Base-by-base conservation (phyloP, 2,113 vertebrate genomes). In the Charadrius vociferus region DNA sequence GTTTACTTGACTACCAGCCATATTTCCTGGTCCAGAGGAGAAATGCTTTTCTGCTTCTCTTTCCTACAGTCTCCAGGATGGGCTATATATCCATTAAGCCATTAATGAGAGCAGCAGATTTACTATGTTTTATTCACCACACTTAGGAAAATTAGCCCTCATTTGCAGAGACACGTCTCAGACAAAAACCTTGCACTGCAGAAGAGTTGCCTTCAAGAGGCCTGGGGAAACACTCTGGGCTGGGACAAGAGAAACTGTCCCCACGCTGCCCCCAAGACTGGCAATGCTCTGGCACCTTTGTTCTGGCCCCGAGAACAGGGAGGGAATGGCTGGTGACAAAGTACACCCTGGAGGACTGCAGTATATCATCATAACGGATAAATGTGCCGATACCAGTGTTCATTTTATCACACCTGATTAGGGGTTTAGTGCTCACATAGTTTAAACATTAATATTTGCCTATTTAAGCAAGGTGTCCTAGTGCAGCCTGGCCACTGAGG, bases 381-480 rank as follows among this genome's bases (percentile, higher is more conserved):
- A 41, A 22, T 0, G 3, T 73, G 43, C 36, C 27, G 21, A 43
- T 82, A 41, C 10, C 55, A 47, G 66, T 43, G 49, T 47, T 71
- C 4, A 2, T 80, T 82, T 95, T 96, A 96, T 88, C 74, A 77
- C 36, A n/a, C 11, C 6, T 41, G 74, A 88, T 93, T 52, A 93
- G 37, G 12, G 39, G 7, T 93, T 97, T 94, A 95, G 78, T 88
- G 86, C 39, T 90, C 26, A 21, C 21, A 23, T 1, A 30, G 96
- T 36, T 97, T 97, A 97, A 97, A 97, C 23, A 96, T 97, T 96
- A 97, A 92, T 95, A 75, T 88, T 93, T 59, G 21, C 21, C 36
- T 88, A 72, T 61, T 85, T 96, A 93, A 95, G 39, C 19, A 19
- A 21, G 0, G 24, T 10, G 34, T 9, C 29, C 15, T 8, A 6